phyloP scores from a whole-genome alignment of 2,113 vertebrate genomes.

The Bos javanicus region DNA sequence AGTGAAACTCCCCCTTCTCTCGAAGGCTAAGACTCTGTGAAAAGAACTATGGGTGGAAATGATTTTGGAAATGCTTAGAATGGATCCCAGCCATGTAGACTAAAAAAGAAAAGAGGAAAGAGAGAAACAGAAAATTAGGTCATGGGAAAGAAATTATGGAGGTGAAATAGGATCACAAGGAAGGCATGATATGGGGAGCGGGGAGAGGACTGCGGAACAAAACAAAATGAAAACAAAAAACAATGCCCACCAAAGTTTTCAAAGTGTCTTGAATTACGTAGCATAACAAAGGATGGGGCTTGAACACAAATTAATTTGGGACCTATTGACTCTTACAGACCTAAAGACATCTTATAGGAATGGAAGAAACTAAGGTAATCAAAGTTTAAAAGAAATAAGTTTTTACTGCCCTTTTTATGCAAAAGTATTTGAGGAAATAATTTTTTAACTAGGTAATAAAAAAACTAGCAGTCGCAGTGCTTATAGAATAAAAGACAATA shows the following conservation, averaged over 20 bases:
- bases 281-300: neutral
- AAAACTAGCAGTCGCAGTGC: neutral
- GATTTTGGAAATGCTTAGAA: neutral
- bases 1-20: neutral
- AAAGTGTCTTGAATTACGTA: neutral
- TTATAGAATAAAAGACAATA: neutral
- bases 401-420: neutral
- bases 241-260: neutral
- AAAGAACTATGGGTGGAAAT: neutral
- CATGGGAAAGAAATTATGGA: neutral
- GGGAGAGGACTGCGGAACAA: neutral
- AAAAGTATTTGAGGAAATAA: neutral
- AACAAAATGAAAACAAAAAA: neutral
- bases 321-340: neutral
- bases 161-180: neutral
- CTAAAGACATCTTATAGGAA: neutral
- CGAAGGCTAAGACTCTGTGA: neutral
- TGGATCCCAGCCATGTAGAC: neutral
- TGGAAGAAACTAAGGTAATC: neutral
- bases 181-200: neutral
- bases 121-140: neutral
- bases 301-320: neutral
- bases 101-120: neutral
- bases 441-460: neutral
- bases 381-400: neutral